Conservation (phyloP, 2,797 vertebrate species). For the Hafferia zeledoni region DNA sequence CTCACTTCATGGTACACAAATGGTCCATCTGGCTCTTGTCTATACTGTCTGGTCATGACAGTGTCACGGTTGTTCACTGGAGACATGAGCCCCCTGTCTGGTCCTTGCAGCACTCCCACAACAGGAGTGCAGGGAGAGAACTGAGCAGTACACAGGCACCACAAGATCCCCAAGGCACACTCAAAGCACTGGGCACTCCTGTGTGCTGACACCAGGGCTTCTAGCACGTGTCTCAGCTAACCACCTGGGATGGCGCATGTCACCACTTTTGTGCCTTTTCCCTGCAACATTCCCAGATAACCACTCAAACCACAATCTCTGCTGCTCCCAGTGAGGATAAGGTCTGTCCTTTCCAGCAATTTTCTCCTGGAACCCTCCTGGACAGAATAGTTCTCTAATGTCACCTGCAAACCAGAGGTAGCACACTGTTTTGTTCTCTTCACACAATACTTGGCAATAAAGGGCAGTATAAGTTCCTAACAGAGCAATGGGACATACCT, state of each 20-base stretch:
- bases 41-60: neutral
- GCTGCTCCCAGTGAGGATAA: neutral
- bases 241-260: neutral
- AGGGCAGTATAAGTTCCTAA: neutral
- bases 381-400: neutral
- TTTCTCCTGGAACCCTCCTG: neutral
- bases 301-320: neutral
- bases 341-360: neutral
- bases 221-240: fast-evolving
- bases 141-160: neutral
- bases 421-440: neutral
- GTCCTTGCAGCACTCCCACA: neutral
- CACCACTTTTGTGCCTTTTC: neutral
- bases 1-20: neutral
- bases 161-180: neutral
- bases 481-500: neutral
- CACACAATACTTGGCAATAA: neutral
- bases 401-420: neutral
- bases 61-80: fast-evolving
- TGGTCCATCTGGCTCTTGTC: neutral
- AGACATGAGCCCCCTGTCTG: neutral
- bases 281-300: neutral
- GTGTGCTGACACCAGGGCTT: neutral
- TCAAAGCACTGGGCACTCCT: neutral
- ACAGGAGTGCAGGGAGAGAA: neutral